These are phyloP conservation scores for Acanthornis magna DNA, from an alignment of 2,797 vertebrate species.

Conservation along the genomic window DNA sequence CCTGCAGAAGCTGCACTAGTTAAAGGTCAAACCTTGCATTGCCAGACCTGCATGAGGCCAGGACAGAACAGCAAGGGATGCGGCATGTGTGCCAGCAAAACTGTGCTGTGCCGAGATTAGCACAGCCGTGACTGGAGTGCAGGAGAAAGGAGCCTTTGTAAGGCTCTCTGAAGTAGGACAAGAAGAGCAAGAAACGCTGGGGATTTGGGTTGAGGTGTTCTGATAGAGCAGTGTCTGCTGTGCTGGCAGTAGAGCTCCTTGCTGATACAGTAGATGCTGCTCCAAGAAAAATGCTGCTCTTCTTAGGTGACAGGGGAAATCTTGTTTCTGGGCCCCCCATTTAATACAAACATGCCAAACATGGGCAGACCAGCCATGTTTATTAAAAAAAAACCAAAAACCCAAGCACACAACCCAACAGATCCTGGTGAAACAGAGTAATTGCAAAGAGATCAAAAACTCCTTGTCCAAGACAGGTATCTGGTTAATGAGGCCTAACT, in stretches of 20 bases:
- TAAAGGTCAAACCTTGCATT: background rate
- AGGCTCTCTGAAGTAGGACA: constrained; percentile 24
- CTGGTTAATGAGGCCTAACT: background rate
- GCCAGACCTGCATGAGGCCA: background rate
- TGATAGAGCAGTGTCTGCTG: background rate
- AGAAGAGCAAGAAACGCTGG: background rate
- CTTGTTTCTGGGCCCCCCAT: background rate
- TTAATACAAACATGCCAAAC: background rate
- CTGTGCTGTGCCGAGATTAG: background rate
- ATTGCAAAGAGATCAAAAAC: background rate
- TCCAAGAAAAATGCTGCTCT: background rate
- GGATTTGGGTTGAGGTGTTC: constrained; percentile 32
- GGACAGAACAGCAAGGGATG: background rate
- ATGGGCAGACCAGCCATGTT: background rate
- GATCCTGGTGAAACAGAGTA: background rate
- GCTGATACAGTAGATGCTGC: background rate
- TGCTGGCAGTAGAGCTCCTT: background rate
- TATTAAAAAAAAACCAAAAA: background rate
- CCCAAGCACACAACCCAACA: background rate
- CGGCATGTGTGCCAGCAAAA: background rate
- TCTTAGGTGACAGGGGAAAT: background rate
- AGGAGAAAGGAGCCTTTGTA: background rate
- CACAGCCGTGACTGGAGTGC: background rate
- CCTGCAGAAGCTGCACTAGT: background rate
- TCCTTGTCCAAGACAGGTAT: background rate